These are phyloP conservation scores for Chlorops oryzae DNA, from an alignment of 1,140 invertebrate genomes.

Conservation along the genomic window DNA sequence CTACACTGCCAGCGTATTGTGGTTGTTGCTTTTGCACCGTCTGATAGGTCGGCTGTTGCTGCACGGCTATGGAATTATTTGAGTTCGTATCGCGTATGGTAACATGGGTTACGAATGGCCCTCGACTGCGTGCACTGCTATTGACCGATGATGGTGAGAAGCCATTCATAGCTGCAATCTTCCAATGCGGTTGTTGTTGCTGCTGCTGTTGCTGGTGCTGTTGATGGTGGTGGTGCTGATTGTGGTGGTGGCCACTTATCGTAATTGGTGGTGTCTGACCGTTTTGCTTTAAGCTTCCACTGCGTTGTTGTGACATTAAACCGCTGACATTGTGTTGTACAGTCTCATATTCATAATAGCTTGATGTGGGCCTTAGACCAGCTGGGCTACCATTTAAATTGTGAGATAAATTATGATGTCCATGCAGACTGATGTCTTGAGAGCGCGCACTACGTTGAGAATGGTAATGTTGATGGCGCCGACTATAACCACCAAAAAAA, in stretches of 20 bases:
- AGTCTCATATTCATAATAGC: constrained; percentile 78
- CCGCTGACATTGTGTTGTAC: constrained; percentile 53
- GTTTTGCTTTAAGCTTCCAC: constrained; percentile 41
- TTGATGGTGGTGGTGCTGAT: constrained; percentile 21
- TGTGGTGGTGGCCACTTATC: constrained; percentile 26
- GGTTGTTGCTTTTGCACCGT: constrained; percentile 36
- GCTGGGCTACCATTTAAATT: constrained; percentile 10
- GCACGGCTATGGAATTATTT: constrained; percentile 12
- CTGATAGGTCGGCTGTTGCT: constrained; percentile 40
- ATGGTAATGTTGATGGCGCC: constrained; percentile 67
- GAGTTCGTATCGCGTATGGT: constrained; percentile 38
- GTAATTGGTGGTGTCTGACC: constrained; percentile 39
- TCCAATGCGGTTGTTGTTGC: constrained; percentile 33
- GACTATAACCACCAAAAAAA: constrained; percentile 49
- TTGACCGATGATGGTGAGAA: constrained; percentile 33
- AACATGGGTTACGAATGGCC: constrained; percentile 57
- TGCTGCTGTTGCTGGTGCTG: constrained; percentile 24
- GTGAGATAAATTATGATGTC: constrained; percentile 14
- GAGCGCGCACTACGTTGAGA: constrained; percentile 66
- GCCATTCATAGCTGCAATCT: constrained; percentile 35
- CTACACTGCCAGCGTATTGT: constrained; percentile 19
- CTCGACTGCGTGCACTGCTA: constrained; percentile 47
- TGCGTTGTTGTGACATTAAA: constrained; percentile 9
- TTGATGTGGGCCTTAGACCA: constrained; percentile 60
- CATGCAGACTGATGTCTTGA: constrained; percentile 49